A percentile compares a stretch with the other conserved stretches of the same genome.
phyloP scores from a whole-genome alignment of 2,113 vertebrate species.

The Gadus chalcogrammus region DNA sequence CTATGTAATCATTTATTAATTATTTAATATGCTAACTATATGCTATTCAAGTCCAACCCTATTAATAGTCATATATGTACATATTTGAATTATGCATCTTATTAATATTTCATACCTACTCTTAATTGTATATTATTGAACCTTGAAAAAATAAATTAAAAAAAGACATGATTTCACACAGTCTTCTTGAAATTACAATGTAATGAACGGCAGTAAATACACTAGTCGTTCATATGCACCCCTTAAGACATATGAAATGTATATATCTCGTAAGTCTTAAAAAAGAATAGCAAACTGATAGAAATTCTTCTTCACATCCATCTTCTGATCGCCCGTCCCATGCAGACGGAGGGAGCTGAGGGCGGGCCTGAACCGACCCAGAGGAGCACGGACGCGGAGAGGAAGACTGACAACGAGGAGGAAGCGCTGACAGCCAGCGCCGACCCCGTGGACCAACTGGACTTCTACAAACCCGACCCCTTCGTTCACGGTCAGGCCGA shows the following conservation, averaged over 20 bases:
- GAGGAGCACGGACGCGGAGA: constrained; percentile 1
- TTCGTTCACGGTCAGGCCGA: constrained; percentile 72
- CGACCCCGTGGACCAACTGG: constrained; percentile 74
- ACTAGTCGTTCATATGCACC: no score
- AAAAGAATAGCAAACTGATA: not conserved
- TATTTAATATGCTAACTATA: not conserved
- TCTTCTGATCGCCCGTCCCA: no score
- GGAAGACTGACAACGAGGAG: not conserved
- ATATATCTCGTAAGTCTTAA: no score
- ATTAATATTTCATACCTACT: no score
- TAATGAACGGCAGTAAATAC: no score
- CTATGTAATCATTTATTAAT: not conserved
- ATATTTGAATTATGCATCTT: no score
- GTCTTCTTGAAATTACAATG: no score
- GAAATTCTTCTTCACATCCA: not conserved
- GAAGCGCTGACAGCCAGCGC: constrained; percentile 32
- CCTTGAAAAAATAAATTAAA: no score
- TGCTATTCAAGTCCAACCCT: not conserved
- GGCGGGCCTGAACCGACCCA: constrained; percentile 47
- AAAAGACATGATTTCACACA: no score
- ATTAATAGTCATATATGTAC: not conserved
- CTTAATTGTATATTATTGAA: no score
- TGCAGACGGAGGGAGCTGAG: constrained; percentile 58
- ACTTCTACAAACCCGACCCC: constrained; percentile 92
- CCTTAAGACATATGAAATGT: no score